Base-by-base conservation (phyloP, 2,797 vertebrate species). In the Tamandua tetradactyla region DNA sequence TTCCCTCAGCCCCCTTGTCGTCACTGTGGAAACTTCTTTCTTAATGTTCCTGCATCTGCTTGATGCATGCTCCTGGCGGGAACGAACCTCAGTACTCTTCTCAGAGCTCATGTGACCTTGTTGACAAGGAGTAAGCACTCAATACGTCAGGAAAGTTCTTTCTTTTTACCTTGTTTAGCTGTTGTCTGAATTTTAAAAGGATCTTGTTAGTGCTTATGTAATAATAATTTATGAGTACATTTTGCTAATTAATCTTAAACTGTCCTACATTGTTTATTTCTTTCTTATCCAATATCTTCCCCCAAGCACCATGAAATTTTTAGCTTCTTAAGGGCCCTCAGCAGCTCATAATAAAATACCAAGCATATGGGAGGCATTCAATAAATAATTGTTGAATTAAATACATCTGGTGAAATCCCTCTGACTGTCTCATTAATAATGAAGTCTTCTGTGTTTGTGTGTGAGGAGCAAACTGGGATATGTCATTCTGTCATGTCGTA, bases 301-400 rank as follows among this genome's bases (percentile, higher is more conserved):
- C 66, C 5, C 4, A 52, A 52, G 32, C 7, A 30, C 30, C 68
- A 20, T 37, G n/a, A 91, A 20, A 44, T 27, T 89, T 78, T 69
- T 35, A 55, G 8, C 44, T 96, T 83, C 74, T 82, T 35, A 71
- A 40, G 47, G 69, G 7, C 23, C 44, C 17, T 69, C 52, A 44
- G 42, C 42, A 62, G 32, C 79, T 76, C 40, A 20, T 78, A 69
- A 61, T 79, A 74, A 86, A 83, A 71, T 81, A 61, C 11, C 35
- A 25, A 44, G 37, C 35, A 27, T 90, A 42, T 3, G 61, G 87
- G 71, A 87, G 57, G 86, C 68, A 10, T 2, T 68, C 64, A 69
- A 68, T 83, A 87, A 84, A 81, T 87, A 75, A 64, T 74, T 94
- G 71, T 79, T 96, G 81, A 85, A 85, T 79, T 66, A 75, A 90